A percentile compares a stretch with the other conserved stretches of the same genome.
Conservation (phyloP, 1,140 invertebrate genomes). For the Drosophila pruinosa region DNA sequence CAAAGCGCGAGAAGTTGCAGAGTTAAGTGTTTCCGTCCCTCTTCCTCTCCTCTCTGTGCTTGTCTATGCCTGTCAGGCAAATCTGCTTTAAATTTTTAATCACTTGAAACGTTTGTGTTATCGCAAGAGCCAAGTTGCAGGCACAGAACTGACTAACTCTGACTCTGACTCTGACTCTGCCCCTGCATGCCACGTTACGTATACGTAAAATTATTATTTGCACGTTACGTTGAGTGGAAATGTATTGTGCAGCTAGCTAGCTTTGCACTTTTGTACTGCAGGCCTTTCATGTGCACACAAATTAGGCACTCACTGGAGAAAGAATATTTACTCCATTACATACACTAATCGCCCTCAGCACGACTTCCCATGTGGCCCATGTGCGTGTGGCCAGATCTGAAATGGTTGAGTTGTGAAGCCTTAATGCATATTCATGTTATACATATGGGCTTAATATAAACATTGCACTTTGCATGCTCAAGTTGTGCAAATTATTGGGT, state of each 20-base stretch:
- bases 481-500: conserved; percentile 1
- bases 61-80: conserved; percentile 37
- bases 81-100: conserved; percentile 58
- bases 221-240: conserved; percentile 10
- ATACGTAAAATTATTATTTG: neutral
- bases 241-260: conserved; percentile 27
- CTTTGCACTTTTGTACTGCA: conserved; percentile 32
- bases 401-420: neutral
- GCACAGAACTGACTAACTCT: conserved; percentile 5
- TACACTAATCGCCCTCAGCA: conserved; percentile 46
- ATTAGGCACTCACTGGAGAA: neutral
- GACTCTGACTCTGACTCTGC: neutral
- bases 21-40: neutral
- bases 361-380: conserved; percentile 27
- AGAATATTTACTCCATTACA: conserved; percentile 44
- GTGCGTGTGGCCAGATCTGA: conserved; percentile 26
- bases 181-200: neutral
- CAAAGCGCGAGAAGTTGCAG: conserved; percentile 30
- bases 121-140: conserved; percentile 15
- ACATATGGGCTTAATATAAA: neutral
- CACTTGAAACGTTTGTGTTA: conserved; percentile 51
- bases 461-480: conserved; percentile 15
- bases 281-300: conserved; percentile 6
- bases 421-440: conserved; percentile 34
- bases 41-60: neutral